Evolutionary conservation across 2,888 invertebrate genomes (phyloP), one percentile per base, ranked within the genome.

Genomic region (Electrophaes corylata): DNA sequence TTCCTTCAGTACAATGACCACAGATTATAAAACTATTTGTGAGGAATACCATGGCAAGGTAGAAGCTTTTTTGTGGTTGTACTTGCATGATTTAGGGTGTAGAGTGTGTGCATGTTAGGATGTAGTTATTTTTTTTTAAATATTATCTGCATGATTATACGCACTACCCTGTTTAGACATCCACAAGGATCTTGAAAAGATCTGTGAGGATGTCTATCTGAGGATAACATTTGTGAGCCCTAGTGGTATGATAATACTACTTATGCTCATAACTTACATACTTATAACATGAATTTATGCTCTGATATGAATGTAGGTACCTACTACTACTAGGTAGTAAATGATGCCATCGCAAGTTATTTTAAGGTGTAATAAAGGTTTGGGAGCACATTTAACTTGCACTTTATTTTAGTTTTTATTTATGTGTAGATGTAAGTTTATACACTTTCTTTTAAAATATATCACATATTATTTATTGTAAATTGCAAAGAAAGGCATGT

Each of bases 1-100:
- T 62, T 90, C 92, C 61, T 92, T 94, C 56, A 93, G 92, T 69
- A 93, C 93, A 4, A 88, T 94, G 68, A 93, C 95, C 8, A 95
- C 95, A 20, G 96, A 95, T 66, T 95, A 95, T 78, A 94, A 94
- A 75, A 94, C 95, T 14, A 91, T 95, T 52, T 93, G 95, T 73
- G 95, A 95, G 68, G 94, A 95, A 60, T 94, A 94, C 78, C 93
- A 94, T 47, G 92, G 83, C 52, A 95, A 95, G 92, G 96, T 96
- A 89, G 76, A 86, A 2, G n/a, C n/a, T 10, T 2, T 37, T 37
- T 37, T 37, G 37, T 37, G 37, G 35, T 16, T 37, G 14, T 10
- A 37, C 37, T 37, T 37, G 37, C 16, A 16, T 37, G 8, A 8
- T 37, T 10, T 10, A 10, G 26, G 16, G 10, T 16, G 2, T 35